A percentile compares a stretch with the other conserved stretches of the same genome.
Evolutionary conservation across 2,888 invertebrate genomes (phyloP).

Genomic region (Digitonthophagus gazella): DNA sequence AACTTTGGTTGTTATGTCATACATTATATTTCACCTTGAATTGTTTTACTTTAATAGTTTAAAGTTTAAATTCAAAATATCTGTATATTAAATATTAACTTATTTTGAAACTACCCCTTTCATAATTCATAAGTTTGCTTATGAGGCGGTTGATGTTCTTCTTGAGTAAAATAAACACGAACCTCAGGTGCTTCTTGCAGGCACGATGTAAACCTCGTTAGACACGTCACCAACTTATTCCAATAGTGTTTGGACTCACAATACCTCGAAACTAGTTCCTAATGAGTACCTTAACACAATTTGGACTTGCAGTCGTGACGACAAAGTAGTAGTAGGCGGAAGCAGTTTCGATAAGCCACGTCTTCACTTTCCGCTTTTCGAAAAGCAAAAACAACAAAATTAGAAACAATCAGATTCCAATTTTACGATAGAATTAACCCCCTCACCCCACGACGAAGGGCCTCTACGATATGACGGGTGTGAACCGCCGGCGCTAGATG

Average conservation of each 20-base stretch:
- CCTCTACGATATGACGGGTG: slow-evolving; percentile 9
- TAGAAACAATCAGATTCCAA: slow-evolving; percentile 13
- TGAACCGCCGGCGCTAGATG: background rate
- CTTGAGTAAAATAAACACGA: background rate
- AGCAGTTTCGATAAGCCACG: background rate
- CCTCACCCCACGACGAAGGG: background rate
- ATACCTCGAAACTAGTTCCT: background rate
- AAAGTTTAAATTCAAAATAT: no score
- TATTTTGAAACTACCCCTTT: no score
- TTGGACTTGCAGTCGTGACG: background rate
- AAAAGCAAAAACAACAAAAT: slow-evolving; percentile 9
- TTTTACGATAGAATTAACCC: slow-evolving; percentile 13
- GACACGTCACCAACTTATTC: background rate
- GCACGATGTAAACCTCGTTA: background rate
- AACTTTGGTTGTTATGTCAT: no score
- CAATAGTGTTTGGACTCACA: background rate
- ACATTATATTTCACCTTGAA: no score
- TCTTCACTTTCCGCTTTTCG: background rate
- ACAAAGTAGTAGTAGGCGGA: background rate
- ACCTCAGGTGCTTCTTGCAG: background rate
- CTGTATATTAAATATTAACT: no score
- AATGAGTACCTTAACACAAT: background rate
- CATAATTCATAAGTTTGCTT: no score
- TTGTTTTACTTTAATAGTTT: no score
- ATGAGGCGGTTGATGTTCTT: no score